Evolutionary conservation across 2,888 invertebrate species (phyloP).

Genomic region (Camponotus fellah): DNA sequence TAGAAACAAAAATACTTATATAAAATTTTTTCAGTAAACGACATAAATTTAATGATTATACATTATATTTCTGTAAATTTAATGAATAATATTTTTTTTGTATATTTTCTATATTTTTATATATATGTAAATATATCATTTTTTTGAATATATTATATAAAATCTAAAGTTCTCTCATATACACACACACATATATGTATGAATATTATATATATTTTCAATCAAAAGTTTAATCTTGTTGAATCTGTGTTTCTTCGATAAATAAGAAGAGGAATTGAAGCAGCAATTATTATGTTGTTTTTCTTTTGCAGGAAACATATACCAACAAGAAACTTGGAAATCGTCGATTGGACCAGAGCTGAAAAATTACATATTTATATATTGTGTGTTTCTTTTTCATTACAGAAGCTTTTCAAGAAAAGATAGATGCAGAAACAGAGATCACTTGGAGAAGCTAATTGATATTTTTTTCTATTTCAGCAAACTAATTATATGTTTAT

Average conservation of each 20-base stretch:
- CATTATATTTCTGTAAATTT: neutral
- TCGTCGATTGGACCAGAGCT: neutral
- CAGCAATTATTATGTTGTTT: constrained; percentile 44
- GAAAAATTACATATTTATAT: neutral
- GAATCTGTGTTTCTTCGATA: constrained; percentile 67
- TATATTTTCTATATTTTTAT: neutral
- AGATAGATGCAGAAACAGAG: neutral
- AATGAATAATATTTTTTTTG: neutral
- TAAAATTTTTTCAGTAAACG: neutral
- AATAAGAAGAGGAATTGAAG: neutral
- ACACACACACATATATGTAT: neutral
- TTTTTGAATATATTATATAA: neutral
- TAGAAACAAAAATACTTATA: neutral
- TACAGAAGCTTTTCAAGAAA: constrained; percentile 45
- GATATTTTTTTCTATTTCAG: constrained; percentile 59
- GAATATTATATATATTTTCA: neutral
- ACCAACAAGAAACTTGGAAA: neutral
- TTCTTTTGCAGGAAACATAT: constrained; percentile 58
- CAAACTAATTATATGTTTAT: constrained; percentile 52
- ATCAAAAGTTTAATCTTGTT: neutral
- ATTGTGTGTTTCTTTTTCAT: constrained; percentile 32
- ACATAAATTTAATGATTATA: neutral
- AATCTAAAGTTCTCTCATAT: neutral
- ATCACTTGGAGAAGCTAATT: constrained; percentile 42
- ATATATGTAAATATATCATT: neutral